A percentile compares a stretch with the other conserved stretches of the same genome.
Conservation (phyloP, 2,113 vertebrate species). For the Terrapene triunguis region DNA sequence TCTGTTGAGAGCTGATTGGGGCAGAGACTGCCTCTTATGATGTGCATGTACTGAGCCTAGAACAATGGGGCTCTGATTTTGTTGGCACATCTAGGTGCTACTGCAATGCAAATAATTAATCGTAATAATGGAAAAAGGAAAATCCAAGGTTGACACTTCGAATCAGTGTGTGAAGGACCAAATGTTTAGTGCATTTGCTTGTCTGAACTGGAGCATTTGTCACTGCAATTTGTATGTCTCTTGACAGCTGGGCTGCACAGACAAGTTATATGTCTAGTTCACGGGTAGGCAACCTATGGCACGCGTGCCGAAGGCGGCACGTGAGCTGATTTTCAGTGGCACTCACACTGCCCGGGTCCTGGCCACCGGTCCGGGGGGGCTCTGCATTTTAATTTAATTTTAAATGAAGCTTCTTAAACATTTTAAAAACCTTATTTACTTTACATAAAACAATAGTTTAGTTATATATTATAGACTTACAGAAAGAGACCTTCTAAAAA, state of each 20-base stretch:
- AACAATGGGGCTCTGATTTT: background rate
- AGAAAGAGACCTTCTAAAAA: too few species aligned
- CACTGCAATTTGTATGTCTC: background rate
- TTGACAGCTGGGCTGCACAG: background rate
- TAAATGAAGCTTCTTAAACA: too few species aligned
- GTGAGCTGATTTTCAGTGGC: too few species aligned
- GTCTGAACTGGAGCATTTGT: background rate
- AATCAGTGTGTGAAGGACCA: background rate
- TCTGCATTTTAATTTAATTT: too few species aligned
- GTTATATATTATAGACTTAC: too few species aligned
- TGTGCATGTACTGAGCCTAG: background rate
- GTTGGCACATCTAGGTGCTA: background rate
- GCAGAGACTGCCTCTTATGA: background rate
- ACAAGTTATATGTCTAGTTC: background rate
- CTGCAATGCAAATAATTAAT: background rate
- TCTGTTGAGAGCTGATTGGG: background rate
- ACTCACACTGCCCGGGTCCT: too few species aligned
- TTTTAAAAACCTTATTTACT: too few species aligned
- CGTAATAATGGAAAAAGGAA: background rate
- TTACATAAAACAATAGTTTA: too few species aligned
- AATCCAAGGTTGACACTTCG: background rate
- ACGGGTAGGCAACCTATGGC: too few species aligned
- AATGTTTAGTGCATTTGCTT: background rate
- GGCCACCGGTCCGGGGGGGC: too few species aligned
- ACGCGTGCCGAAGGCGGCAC: too few species aligned